Evolutionary conservation across 1,140 invertebrate species (phyloP).

Genomic region (Bilobella aurantiaca): DNA sequence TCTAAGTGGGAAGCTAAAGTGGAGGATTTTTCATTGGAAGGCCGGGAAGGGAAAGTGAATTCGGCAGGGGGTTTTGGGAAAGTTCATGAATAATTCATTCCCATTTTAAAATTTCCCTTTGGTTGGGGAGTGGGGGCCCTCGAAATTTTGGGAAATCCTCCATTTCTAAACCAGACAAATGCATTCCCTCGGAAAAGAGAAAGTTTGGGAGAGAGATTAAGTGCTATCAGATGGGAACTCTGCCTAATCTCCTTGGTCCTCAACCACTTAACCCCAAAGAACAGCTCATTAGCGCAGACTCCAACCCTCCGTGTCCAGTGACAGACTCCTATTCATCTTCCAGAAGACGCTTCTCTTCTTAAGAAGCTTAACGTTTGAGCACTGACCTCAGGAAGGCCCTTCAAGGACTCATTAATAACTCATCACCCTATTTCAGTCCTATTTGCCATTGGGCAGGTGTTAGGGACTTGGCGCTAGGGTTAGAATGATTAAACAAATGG

Average conservation of each 20-base stretch:
- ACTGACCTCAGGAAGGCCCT: neutral
- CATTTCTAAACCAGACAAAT: neutral
- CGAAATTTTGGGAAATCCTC: neutral
- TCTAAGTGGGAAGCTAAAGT: neutral
- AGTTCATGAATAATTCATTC: slow-evolving; percentile 35
- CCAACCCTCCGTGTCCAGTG: slow-evolving; percentile 9
- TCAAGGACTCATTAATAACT: neutral
- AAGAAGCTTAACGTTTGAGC: neutral
- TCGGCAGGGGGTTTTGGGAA: slow-evolving; percentile 17
- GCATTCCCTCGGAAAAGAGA: neutral
- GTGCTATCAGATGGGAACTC: slow-evolving; percentile 30
- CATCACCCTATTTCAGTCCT: neutral
- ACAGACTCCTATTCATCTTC: slow-evolving; percentile 6
- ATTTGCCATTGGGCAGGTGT: too few species aligned
- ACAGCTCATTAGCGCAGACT: neutral
- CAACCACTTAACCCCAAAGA: slow-evolving; percentile 5
- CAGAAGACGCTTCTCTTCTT: neutral
- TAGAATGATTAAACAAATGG: too few species aligned
- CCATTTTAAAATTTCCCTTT: slow-evolving; percentile 36
- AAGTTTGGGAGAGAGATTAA: slow-evolving; percentile 26
- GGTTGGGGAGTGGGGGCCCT: neutral
- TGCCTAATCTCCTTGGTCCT: slow-evolving; percentile 19
- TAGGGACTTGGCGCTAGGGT: neutral
- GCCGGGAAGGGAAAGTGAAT: neutral
- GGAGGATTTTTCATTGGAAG: neutral